Base-by-base conservation (phyloP, 2,113 vertebrate species). In the Centrocercus urophasianus region DNA sequence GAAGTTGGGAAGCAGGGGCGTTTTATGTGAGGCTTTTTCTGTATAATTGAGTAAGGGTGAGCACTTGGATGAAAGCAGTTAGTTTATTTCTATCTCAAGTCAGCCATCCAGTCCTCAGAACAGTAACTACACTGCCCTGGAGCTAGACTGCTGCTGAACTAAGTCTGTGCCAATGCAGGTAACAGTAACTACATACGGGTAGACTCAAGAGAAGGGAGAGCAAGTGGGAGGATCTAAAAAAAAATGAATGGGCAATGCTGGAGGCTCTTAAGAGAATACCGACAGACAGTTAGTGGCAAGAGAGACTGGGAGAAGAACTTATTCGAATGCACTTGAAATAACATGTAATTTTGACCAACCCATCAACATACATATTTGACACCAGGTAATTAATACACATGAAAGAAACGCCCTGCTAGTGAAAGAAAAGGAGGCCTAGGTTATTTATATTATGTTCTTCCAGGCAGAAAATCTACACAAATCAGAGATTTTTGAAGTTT, bases 151-250 rank as follows among this genome's bases (percentile, higher is more conserved):
- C 4, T 1, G 1, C 38, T n/a, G 65, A 42, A 42, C 5, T 19
- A 50, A 61, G 59, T 13, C 32, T 2, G 0, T 43, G 74, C 17
- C 83, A 25, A 9, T 1, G 43, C 28, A 65, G 57, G 32, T 52
- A 10, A 42, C 21, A 38, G 3, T 61, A 11, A 54, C 67, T 69
- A 43, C 0, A 15, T 48, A 42, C 4, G 0, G 0, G 5, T 3
- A 7, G 59, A 47, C 11, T 25, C 40, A 45, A 45, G 40, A 66
- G 32, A 43, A 64, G 25, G 24, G 16, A 21, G 13, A 61, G 63
- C 12, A 38, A 60, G 52, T 30, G 50, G 86, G 22, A 82, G 25
- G 20, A 40, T 28, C 54, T 43, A 75, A 28, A 72, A 57, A 57
- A 10, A 52, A 52, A n/a, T 43, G 65, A 72, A 72, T 1, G 10